Base-by-base conservation (phyloP, 2,113 vertebrate species). In the Osmerus mordax region DNA sequence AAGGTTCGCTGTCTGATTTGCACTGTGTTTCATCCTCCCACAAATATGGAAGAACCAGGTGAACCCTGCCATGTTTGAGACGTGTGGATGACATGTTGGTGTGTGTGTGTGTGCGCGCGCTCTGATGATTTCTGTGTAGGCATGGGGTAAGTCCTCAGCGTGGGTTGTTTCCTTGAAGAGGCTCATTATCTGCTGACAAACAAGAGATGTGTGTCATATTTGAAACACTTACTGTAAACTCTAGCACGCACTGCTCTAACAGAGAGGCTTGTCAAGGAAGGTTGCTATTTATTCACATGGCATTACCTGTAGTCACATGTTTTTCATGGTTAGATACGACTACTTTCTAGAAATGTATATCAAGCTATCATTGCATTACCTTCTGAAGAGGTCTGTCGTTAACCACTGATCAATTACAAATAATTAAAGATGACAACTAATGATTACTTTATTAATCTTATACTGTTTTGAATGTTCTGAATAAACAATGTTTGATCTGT, bases 11-110 rank as follows among this genome's bases (percentile, higher is more conserved):
- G 70, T 65, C 64, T 72, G 71, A 83, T 80, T 64, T 72, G 65
- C 74, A 59, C 69, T 81, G 80, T 73, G 72, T 82, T 79, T 78
- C 61, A 79, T 84, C 82, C 71, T 58, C n/a, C 64, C 25, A 15
- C 15, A 76, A 47, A 67, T 53, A 28, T 21, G 53, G 77, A 41
- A 32, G 51, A 25, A 54, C 53, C 4, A 25, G 73, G 70, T 77
- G 81, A 78, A 75, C 51, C 67, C 36, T 63, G 70, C 72, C 70
- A 70, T 2, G 29, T 28, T 23, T 29, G n/a, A 19, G 47, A 53
- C 60, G 25, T 56, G 15, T 52, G 47, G n/a, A 41, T 47, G 67
- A 53, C 18, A 62, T 67, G 56, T 25, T 28, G 14, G 41, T 63
- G 58, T 66, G 62, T 73, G 29, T 19, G 29, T 41, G 63, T 56